These are phyloP conservation scores for Formicarius rufipectus DNA, from an alignment of 2,113 vertebrate genomes.

Conservation along the genomic window DNA sequence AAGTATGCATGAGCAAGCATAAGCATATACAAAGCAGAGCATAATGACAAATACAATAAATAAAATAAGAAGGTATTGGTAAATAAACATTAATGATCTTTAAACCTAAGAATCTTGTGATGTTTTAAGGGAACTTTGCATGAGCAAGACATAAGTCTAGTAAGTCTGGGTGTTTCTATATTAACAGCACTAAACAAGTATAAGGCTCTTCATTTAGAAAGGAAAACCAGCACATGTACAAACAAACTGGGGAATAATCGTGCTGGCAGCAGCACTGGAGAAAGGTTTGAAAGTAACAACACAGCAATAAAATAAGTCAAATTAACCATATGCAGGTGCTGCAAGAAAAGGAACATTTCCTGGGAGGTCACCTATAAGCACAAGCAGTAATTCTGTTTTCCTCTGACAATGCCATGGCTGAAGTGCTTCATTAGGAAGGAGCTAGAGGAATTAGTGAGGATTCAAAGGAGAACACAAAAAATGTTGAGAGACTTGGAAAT, in stretches of 20 bases:
- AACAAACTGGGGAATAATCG: not conserved
- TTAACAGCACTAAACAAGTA: not conserved
- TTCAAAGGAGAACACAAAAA: not conserved
- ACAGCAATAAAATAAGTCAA: not conserved
- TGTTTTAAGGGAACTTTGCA: not conserved
- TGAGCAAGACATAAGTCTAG: not conserved
- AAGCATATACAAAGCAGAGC: conserved; percentile 80
- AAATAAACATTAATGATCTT: conserved; percentile 78
- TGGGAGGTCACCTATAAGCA: not conserved
- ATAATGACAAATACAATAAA: conserved; percentile 85
- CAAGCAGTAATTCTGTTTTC: not conserved
- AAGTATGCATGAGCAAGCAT: conserved; percentile 84
- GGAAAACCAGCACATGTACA: not conserved
- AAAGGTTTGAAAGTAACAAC: not conserved
- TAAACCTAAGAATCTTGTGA: conserved; percentile 31
- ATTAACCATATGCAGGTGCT: conserved; percentile 5
- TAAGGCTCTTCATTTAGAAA: not conserved
- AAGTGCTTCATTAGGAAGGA: not conserved
- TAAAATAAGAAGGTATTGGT: conserved; percentile 81
- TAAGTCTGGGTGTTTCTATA: not conserved
- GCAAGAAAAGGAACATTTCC: not conserved
- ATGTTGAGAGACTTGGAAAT: not conserved
- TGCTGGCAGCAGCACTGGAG: not conserved
- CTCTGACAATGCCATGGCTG: not conserved
- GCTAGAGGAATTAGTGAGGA: not conserved